phyloP scores from a whole-genome alignment of 2,888 invertebrate species.

The Podabrus alpinus region DNA sequence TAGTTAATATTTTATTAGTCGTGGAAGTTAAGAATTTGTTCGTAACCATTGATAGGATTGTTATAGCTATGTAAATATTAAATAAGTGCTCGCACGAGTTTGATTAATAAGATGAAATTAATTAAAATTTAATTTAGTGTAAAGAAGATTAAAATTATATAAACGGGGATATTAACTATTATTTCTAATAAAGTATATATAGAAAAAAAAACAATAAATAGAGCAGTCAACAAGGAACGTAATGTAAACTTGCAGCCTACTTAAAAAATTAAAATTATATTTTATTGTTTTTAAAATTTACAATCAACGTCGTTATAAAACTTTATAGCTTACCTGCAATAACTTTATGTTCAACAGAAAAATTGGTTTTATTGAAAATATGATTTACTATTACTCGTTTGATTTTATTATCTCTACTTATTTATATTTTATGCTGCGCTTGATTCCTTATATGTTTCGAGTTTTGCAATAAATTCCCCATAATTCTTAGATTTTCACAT shows the following conservation, averaged over 20 bases:
- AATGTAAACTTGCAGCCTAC: constrained; percentile 35
- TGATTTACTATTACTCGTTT: constrained; percentile 52
- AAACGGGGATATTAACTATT: neutral
- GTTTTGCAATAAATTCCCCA: constrained; percentile 41
- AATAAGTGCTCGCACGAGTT: constrained; percentile 4
- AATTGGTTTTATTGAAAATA: constrained; percentile 54
- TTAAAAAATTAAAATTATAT: constrained; percentile 45
- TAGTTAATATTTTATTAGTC: constrained; percentile 11
- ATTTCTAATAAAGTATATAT: constrained; percentile 14
- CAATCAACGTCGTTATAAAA: constrained; percentile 49
- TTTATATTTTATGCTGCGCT: constrained; percentile 34
- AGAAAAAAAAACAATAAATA: constrained; percentile 18
- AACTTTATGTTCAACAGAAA: constrained; percentile 45
- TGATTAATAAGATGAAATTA: constrained; percentile 8
- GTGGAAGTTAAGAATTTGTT: neutral
- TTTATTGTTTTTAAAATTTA: constrained; percentile 52
- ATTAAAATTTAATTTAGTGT: constrained; percentile 17
- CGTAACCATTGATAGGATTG: constrained; percentile 3
- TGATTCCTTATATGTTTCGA: constrained; percentile 45
- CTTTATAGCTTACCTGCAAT: constrained; percentile 50
- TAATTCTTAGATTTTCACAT: constrained; percentile 19
- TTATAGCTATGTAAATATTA: neutral
- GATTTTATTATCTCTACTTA: constrained; percentile 44
- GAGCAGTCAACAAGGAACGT: constrained; percentile 24
- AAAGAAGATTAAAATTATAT: constrained; percentile 14